Base-by-base conservation (phyloP, 2,888 invertebrate species). In the Eupeodes latifasciatus region DNA sequence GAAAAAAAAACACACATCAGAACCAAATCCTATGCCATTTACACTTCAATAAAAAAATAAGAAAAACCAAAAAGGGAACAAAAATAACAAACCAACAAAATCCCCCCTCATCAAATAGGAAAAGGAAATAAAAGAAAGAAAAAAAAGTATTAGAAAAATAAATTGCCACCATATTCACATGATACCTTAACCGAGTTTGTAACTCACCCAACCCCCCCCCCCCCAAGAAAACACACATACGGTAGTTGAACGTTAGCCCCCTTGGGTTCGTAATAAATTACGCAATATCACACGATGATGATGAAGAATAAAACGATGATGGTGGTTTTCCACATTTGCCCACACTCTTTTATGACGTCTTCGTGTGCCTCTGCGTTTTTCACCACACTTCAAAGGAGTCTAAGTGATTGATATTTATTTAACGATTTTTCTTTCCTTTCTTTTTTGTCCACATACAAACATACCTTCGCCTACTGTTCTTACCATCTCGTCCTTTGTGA, bases 401-500 rank as follows among this genome's bases (percentile, higher is more conserved):
- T 71, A 87, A 87, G 84, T 87, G 87, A 84, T 87, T 87, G 87
- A 87, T 87, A 87, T 87, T 87, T 87, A 87, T 87, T 87, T 84
- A 87, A 84, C 80, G 76, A 61, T 80, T 79, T 71, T 78, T 71
- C 49, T 66, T 14, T 36, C 49, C 57, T 66, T 67, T 36, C 49
- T 49, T 66, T 67, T 55, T 72, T 61, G 19, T 12, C n/a, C 61
- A 27, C 27, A 27, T 27, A 27, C 27, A 3, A 27, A 27, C 3
- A 27, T 27, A 27, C 27, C 27, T 27, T 27, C 27, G 27, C 27
- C 27, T 51, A 19, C 7, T 16, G 14, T 59, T 59, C 5, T n/a
- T 57, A 9, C 59, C 5, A 1, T 40, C 5, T 44, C 47, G 53
- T 87, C 76, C 59, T 77, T 72, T 80, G 19, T 67, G 67, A 11